phyloP scores from a whole-genome alignment of 2,113 vertebrate species.

The Erythrolamprus reginae region DNA sequence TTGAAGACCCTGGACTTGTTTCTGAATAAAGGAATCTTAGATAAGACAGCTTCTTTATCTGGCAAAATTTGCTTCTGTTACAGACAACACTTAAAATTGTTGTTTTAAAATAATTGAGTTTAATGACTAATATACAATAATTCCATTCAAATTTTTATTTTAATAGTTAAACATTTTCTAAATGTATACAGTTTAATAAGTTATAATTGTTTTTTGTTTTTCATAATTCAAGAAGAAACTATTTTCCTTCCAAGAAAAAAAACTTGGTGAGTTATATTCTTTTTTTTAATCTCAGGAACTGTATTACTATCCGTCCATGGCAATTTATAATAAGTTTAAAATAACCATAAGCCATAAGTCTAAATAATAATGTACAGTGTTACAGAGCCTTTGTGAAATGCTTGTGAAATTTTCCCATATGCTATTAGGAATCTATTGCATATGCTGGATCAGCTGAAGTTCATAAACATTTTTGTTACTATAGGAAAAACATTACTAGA shows the following conservation, averaged over 20 bases:
- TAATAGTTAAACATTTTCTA: background rate
- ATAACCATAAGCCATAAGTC: background rate
- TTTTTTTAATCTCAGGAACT: background rate
- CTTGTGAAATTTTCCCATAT: background rate
- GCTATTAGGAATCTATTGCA: background rate
- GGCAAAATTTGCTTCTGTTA: background rate
- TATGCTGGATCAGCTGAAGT: background rate
- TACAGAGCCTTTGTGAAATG: background rate
- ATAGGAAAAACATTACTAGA: background rate
- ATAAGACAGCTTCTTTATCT: background rate
- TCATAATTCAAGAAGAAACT: constrained; percentile 64
- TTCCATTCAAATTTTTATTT: background rate
- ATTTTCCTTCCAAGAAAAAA: constrained; percentile 85
- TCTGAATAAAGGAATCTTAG: background rate
- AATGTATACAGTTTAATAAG: background rate
- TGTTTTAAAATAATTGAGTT: background rate
- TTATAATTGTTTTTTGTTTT: constrained; percentile 24
- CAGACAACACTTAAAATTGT: background rate
- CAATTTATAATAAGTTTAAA: background rate
- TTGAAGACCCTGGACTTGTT: background rate
- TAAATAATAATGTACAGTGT: background rate
- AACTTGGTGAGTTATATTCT: constrained; percentile 75
- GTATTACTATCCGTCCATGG: fast-evolving
- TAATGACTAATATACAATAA: background rate
- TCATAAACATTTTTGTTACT: background rate